Percentiles rank a stretch among this genome's conserved stretches.
Evolutionary conservation across 2,888 invertebrate genomes (phyloP).

Genomic region (Rotaria macrura): DNA sequence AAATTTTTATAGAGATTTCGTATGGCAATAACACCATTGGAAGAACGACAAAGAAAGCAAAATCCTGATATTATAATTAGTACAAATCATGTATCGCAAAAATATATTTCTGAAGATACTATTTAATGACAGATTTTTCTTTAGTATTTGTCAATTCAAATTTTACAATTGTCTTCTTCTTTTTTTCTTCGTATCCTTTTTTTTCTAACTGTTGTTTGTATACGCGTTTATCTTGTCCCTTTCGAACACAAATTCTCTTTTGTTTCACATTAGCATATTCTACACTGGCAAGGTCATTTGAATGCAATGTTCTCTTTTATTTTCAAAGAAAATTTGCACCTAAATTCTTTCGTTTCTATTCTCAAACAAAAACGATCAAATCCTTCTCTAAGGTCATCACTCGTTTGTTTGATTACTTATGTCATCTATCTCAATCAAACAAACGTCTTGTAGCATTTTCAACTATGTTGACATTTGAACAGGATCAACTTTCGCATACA

Average conservation of each 20-base stretch:
- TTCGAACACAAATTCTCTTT: not conserved
- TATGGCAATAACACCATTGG: not conserved
- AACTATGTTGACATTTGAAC: constrained; percentile 8
- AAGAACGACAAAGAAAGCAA: not conserved
- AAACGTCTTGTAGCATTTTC: not conserved
- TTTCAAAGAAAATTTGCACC: not conserved
- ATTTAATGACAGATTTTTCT: not conserved
- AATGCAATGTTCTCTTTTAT: not conserved
- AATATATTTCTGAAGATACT: not conserved
- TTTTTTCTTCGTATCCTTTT: not conserved
- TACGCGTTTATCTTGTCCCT: not conserved
- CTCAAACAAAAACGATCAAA: not conserved
- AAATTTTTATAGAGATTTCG: not conserved
- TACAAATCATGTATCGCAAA: constrained; percentile 1
- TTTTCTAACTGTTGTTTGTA: not conserved
- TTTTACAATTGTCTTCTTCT: not conserved
- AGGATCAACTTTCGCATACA: not conserved
- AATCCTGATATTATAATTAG: not conserved
- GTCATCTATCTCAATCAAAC: not conserved
- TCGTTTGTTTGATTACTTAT: not conserved
- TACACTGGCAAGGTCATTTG: not conserved
- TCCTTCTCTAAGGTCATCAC: not conserved
- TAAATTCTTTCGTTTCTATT: not conserved
- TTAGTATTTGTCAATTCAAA: not conserved
- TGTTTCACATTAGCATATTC: constrained; percentile 4